Evolutionary conservation across 1,140 invertebrate genomes (phyloP), one percentile per base, ranked within the genome.

Genomic region (Drosophila cardini): DNA sequence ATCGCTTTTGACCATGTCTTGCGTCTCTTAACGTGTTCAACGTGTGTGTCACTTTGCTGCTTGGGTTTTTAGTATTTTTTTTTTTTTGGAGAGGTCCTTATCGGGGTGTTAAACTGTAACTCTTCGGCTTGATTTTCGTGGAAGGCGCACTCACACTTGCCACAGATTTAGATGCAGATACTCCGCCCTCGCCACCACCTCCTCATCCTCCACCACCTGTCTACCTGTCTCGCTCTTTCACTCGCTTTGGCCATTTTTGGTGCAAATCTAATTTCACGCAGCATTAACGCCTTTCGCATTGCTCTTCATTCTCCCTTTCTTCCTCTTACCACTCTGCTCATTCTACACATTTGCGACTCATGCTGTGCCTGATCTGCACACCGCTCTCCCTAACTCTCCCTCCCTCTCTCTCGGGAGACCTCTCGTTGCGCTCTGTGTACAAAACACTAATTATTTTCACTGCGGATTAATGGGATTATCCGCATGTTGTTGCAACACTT

Each of bases 241-340:
- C 11, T 21, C 11, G 46, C 8, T 63, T 55, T 76, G 64, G 74
- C 72, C 73, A 78, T 80, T 72, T 73, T 85, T 74, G 83, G 61
- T 78, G 83, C 84, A 91, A 91, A 91, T 91, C 90, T 91, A 91
- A 91, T 91, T 91, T 91, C 90, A 91, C 86, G 90, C 90, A 86
- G 90, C 76, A 91, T 91, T 91, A 91, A 91, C 90, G 80, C 86
- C 87, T 82, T 76, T 78, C 80, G 77, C 80, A 89, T 26, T 78
- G 83, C 82, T 75, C 82, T 82, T 85, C 81, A 72, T 48, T n/a
- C 16, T 45, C n/a, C 15, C 32, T 57, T 36, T 60, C 11, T 30
- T 5, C 16, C 38, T 50, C 56, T 42, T 7, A 38, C 38, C n/a
- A 13, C 16, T 68, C 34, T 38, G 36, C 43, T 3, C 4, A 3